These are phyloP conservation scores for Thecophora atra DNA, from an alignment of 2,888 invertebrate genomes.

Conservation along the genomic window DNA sequence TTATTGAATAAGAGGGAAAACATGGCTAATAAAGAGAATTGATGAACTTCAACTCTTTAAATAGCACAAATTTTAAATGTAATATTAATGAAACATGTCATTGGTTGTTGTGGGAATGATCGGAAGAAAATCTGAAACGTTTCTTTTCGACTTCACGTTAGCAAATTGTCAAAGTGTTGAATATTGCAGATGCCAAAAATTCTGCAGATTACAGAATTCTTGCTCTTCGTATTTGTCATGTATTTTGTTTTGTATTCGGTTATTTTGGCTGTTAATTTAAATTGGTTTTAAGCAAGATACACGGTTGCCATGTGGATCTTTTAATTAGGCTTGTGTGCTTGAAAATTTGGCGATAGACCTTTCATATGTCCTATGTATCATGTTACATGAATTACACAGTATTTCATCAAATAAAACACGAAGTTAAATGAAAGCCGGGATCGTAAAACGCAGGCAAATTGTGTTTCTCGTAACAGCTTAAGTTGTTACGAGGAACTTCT, in stretches of 20 bases:
- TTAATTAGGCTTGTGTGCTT: slow-evolving; percentile 24
- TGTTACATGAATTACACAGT: too few species aligned
- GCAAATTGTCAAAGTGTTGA: slow-evolving; percentile 24
- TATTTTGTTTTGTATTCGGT: background rate
- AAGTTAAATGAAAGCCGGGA: too few species aligned
- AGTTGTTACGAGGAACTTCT: too few species aligned
- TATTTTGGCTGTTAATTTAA: slow-evolving; percentile 31
- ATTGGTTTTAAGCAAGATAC: slow-evolving; percentile 22
- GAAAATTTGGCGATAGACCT: background rate
- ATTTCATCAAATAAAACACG: too few species aligned
- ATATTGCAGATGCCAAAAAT: background rate
- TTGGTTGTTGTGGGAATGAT: background rate
- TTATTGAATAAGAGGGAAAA: too few species aligned
- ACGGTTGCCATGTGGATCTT: slow-evolving; percentile 28
- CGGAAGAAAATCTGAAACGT: background rate
- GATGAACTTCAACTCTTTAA: background rate
- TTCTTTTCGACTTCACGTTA: background rate
- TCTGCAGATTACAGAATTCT: background rate
- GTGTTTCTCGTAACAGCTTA: too few species aligned
- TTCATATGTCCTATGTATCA: too few species aligned
- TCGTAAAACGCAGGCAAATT: too few species aligned
- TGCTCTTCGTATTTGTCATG: background rate
- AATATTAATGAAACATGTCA: slow-evolving; percentile 4
- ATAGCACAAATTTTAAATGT: background rate
- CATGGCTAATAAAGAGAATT: too few species aligned